Percentiles rank a stretch among this genome's conserved stretches.
Conservation (phyloP, 2,797 vertebrate species). For the Artibeus jamaicensis region DNA sequence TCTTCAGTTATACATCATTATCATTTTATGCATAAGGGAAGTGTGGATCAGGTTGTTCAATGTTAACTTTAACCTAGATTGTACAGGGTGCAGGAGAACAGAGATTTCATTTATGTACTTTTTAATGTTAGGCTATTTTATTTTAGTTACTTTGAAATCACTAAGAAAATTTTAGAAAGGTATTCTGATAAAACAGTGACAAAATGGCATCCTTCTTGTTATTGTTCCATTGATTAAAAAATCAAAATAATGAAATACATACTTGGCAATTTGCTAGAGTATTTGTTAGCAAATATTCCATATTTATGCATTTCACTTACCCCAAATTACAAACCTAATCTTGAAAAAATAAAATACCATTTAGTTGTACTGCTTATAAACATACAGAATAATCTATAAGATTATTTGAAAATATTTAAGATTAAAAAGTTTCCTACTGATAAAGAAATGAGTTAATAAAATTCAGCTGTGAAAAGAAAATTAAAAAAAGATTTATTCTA, state of each 20-base stretch:
- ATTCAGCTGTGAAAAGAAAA: neutral
- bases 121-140: neutral
- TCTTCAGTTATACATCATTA: neutral
- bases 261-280: neutral
- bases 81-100: neutral
- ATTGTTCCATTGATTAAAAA: constrained; percentile 17
- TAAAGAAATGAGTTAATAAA: neutral
- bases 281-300: constrained; percentile 20
- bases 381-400: neutral
- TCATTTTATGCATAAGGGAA: neutral
- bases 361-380: constrained; percentile 9
- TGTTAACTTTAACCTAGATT: neutral
- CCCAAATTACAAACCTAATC: constrained; percentile 1
- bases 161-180: neutral
- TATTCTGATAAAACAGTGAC: neutral
- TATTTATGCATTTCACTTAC: neutral
- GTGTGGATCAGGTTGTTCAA: neutral
- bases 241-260: neutral
- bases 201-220: neutral
- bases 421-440: neutral
- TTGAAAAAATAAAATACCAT: neutral
- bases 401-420: neutral
- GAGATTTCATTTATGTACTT: neutral
- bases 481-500: neutral
- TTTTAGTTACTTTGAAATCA: constrained; percentile 12